Evolutionary conservation across 2,888 invertebrate genomes (phyloP).

Genomic region (Romanomermis culicivorax): DNA sequence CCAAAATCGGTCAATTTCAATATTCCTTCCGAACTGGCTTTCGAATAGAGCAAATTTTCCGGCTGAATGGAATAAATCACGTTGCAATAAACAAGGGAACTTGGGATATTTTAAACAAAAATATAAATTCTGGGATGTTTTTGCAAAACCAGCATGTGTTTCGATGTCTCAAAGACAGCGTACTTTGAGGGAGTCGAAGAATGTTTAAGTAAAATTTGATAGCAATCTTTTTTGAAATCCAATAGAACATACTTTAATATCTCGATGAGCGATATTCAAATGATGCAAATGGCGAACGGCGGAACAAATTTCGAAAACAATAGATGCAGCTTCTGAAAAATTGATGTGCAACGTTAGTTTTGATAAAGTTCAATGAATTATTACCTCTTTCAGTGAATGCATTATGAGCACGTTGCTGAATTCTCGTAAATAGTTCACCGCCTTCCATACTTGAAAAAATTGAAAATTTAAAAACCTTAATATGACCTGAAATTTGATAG

Average conservation of each 20-base stretch:
- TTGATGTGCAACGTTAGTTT: neutral
- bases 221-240: too few relatives aligned
- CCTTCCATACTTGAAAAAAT: constrained; percentile 62
- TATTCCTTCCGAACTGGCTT: constrained; percentile 45
- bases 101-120: too few relatives aligned
- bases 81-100: too few relatives aligned
- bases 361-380: constrained; percentile 11
- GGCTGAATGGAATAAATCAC: constrained; percentile 26
- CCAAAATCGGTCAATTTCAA: constrained; percentile 96
- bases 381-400: constrained; percentile 80
- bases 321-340: constrained; percentile 59
- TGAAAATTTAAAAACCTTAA: constrained; percentile 4
- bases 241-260: constrained; percentile 96
- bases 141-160: too few relatives aligned
- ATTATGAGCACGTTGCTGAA: constrained; percentile 76
- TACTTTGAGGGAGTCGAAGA: too few relatives aligned
- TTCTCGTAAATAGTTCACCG: constrained; percentile 85
- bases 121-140: too few relatives aligned
- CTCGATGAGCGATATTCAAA: constrained; percentile 82
- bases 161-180: too few relatives aligned
- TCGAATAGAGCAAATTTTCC: constrained; percentile 75
- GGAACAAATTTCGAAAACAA: constrained; percentile 85
- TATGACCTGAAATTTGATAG: too few relatives aligned
- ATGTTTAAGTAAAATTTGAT: too few relatives aligned
- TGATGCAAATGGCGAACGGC: constrained; percentile 82